A percentile compares a stretch with the other conserved stretches of the same genome.
Evolutionary conservation across 1,140 invertebrate species (phyloP).

Genomic region (Nephotettix cincticeps): DNA sequence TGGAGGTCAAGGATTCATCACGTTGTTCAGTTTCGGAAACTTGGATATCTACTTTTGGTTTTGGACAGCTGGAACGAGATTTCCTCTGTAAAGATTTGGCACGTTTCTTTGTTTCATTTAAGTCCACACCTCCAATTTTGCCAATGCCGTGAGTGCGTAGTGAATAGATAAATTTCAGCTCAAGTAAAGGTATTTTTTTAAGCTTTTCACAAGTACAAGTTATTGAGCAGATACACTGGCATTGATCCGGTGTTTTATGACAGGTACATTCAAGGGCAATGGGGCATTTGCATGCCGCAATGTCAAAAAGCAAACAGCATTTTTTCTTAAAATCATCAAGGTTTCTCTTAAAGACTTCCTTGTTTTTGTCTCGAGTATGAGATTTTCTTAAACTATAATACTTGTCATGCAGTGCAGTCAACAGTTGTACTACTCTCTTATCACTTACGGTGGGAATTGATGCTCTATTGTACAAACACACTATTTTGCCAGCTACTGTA

Average conservation of each 20-base stretch:
- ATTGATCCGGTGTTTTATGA: too few relatives aligned
- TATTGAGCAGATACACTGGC: neutral
- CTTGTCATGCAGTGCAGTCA: neutral
- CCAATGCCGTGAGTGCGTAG: neutral
- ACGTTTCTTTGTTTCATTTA: neutral
- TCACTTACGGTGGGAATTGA: neutral
- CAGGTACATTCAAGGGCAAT: neutral
- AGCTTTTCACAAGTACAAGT: neutral
- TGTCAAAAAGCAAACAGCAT: neutral
- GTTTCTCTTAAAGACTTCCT: neutral
- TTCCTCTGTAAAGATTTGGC: neutral
- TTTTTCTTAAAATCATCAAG: neutral
- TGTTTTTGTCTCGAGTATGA: too few relatives aligned
- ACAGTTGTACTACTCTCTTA: neutral
- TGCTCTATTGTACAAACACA: slow-evolving; percentile 30
- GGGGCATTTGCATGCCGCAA: neutral
- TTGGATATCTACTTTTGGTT: neutral
- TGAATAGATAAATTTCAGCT: neutral
- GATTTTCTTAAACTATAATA: neutral
- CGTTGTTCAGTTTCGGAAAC: neutral
- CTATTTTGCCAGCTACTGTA: slow-evolving; percentile 32
- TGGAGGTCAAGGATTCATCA: neutral
- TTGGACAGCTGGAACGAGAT: neutral
- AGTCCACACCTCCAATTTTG: neutral
- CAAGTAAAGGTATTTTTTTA: neutral